Percentiles rank a stretch among this genome's conserved stretches.
These are phyloP conservation scores for Argyresthia albistria DNA, from an alignment of 2,888 invertebrate genomes.

Conservation along the genomic window DNA sequence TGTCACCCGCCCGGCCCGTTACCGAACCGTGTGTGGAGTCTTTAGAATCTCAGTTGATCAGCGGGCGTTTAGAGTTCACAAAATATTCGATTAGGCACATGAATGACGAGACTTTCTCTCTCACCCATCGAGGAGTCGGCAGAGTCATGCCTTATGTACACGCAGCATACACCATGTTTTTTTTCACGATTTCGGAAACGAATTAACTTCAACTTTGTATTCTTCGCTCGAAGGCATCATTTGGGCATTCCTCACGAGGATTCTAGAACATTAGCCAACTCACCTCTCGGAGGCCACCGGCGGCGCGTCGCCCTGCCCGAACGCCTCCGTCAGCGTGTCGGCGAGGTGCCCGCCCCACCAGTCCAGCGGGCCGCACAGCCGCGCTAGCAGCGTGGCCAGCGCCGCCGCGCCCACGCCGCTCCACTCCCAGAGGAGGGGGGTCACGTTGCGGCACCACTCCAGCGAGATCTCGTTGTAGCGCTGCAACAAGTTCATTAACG, in stretches of 20 bases:
- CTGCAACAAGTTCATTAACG: constrained; percentile 11
- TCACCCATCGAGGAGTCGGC: too few relatives aligned
- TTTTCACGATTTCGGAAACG: too few relatives aligned
- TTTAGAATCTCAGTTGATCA: too few relatives aligned
- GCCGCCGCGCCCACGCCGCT: constrained; percentile 84
- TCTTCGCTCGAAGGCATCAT: neutral
- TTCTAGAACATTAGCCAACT: neutral
- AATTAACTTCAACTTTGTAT: too few relatives aligned
- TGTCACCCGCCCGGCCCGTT: too few relatives aligned
- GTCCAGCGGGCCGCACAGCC: constrained; percentile 80
- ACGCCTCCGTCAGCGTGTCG: constrained; percentile 83
- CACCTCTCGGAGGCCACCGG: constrained; percentile 91
- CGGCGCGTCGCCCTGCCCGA: constrained; percentile 82
- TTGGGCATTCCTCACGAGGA: neutral
- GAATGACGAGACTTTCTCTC: too few relatives aligned
- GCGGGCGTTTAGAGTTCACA: too few relatives aligned
- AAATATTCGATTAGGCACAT: too few relatives aligned
- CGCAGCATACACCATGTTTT: too few relatives aligned
- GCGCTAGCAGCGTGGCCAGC: constrained; percentile 83
- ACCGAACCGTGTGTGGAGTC: too few relatives aligned
- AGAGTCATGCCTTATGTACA: too few relatives aligned
- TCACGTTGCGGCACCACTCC: constrained; percentile 45
- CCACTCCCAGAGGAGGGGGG: constrained; percentile 79
- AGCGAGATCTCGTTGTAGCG: constrained; percentile 22
- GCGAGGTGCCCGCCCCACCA: constrained; percentile 96